A percentile compares a stretch with the other conserved stretches of the same genome.
These are phyloP conservation scores for Pteromalus puparum DNA, from an alignment of 1,140 invertebrate genomes.

Conservation along the genomic window DNA sequence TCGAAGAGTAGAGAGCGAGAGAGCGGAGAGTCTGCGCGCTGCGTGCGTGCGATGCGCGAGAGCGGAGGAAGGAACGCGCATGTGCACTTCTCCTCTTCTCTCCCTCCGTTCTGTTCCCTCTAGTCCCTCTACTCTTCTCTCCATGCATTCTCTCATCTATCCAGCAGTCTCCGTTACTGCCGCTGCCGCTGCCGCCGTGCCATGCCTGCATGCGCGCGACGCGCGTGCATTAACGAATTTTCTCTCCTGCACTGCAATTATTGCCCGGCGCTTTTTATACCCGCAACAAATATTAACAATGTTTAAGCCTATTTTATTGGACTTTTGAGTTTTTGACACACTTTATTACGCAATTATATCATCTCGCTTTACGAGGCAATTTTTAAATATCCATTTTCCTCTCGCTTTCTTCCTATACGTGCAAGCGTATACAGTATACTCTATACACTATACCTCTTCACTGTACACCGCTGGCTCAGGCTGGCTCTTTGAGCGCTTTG, in stretches of 20 bases:
- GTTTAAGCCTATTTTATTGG: constrained; percentile 42
- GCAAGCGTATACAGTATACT: too few species aligned
- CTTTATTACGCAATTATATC: constrained; percentile 40
- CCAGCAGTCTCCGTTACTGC: not conserved
- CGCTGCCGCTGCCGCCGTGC: not conserved
- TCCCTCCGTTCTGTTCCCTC: too few species aligned
- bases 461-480: too few species aligned
- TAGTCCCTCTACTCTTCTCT: not conserved
- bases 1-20: not conserved
- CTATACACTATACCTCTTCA: too few species aligned
- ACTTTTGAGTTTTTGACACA: constrained; percentile 45
- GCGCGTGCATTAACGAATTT: constrained; percentile 17
- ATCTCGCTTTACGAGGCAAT: constrained; percentile 33
- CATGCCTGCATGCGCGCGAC: too few species aligned
- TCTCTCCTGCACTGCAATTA: constrained; percentile 25
- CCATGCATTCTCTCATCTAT: not conserved
- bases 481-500: too few species aligned
- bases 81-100: not conserved
- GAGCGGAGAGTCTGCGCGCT: not conserved
- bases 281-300: constrained; percentile 41
- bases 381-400: constrained; percentile 26
- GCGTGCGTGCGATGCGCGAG: not conserved
- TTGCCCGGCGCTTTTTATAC: not conserved
- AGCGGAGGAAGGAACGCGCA: constrained; percentile 45
- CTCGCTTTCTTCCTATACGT: not conserved